Percentiles rank a stretch among this genome's conserved stretches.
phyloP scores from a whole-genome alignment of 2,113 vertebrate genomes.

The Platysteira castanea region DNA sequence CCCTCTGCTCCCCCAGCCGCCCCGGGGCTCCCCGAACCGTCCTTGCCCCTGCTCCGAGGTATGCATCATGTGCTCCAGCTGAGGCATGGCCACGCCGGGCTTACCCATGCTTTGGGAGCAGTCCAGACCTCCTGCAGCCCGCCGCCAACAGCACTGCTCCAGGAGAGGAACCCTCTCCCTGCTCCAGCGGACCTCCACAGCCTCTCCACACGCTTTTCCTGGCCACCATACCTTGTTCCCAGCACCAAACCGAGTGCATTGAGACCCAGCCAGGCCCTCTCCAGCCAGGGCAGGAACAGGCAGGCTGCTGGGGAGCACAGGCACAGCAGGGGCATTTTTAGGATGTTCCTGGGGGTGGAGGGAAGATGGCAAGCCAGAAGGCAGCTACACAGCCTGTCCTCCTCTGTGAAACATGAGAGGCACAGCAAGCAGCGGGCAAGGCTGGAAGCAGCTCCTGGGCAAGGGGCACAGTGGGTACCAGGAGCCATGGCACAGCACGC shows the following conservation, averaged over 20 bases:
- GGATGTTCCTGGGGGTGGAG: neutral
- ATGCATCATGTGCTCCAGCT: neutral
- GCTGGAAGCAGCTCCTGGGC: neutral
- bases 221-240: neutral
- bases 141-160: neutral
- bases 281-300: neutral
- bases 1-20: neutral
- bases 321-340: accelerated
- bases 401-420: neutral
- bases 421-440: neutral
- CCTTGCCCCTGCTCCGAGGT: neutral
- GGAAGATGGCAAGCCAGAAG: neutral
- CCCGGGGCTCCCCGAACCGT: neutral
- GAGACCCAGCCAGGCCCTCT: neutral
- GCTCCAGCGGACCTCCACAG: neutral
- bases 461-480: neutral
- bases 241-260: neutral
- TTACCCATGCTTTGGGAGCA: neutral
- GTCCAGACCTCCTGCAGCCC: neutral
- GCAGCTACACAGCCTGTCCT: neutral
- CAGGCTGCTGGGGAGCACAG: neutral
- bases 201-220: neutral
- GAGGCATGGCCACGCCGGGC: neutral
- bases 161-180: accelerated
- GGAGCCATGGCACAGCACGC: accelerated